phyloP scores from a whole-genome alignment of 92 coral and sea anemone species.

The Epizoanthus scotinus region DNA sequence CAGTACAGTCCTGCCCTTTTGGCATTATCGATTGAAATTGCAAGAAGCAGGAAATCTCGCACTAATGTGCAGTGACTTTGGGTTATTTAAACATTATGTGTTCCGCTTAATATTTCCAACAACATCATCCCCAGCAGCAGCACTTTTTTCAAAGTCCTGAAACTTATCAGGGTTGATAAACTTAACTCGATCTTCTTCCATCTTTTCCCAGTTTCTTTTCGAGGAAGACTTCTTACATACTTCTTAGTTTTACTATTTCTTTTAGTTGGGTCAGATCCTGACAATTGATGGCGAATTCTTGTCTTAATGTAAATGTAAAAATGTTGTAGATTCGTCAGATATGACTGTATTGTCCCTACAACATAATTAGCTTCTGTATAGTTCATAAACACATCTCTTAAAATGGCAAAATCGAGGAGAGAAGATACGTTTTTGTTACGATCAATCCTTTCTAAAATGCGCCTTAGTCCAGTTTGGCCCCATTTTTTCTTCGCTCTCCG shows the following conservation, averaged over 20 bases:
- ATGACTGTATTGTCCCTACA: constrained; percentile 60
- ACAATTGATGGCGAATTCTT: not conserved
- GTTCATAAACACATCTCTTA: constrained; percentile 45
- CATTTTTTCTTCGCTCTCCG: no score
- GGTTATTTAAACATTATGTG: constrained; percentile 38
- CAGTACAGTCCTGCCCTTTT: constrained; percentile 62
- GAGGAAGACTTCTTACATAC: constrained; percentile 43
- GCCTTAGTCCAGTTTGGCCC: no score
- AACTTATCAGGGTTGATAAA: constrained; percentile 47
- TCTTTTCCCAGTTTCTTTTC: constrained; percentile 54
- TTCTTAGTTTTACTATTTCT: constrained; percentile 30
- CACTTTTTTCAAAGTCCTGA: constrained; percentile 48
- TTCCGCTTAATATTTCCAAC: constrained; percentile 42
- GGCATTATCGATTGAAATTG: constrained; percentile 63
- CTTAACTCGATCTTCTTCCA: constrained; percentile 47
- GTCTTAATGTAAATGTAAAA: constrained; percentile 43
- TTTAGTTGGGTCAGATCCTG: not conserved
- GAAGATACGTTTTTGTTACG: constrained; percentile 33
- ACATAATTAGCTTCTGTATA: constrained; percentile 37
- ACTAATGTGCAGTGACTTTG: constrained; percentile 58
- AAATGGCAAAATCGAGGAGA: constrained; percentile 37
- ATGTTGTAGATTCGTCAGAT: constrained; percentile 58
- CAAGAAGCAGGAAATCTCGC: constrained; percentile 61
- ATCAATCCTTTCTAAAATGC: constrained; percentile 32
- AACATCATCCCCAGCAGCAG: constrained; percentile 48